These are phyloP conservation scores for Danaus melanippus DNA, from an alignment of 1,140 invertebrate species.

Conservation along the genomic window DNA sequence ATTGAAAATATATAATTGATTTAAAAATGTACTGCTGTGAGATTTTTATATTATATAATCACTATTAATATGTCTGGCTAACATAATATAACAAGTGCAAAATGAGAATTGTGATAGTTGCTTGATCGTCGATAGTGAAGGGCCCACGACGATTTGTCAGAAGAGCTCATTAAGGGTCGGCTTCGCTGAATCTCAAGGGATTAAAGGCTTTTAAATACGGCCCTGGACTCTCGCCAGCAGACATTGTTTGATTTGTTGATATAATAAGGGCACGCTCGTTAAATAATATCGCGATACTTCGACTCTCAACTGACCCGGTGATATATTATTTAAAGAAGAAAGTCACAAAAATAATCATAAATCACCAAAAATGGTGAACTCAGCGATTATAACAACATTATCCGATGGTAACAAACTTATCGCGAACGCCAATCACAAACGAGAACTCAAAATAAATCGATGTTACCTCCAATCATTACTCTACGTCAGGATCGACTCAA, in stretches of 20 bases:
- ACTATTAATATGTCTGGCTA: slow-evolving; percentile 7
- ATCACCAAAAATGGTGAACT: slow-evolving; percentile 14
- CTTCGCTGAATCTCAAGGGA: slow-evolving; percentile 49
- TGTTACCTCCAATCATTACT: slow-evolving; percentile 72
- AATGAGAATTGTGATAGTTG: slow-evolving; percentile 43
- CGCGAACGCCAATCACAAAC: slow-evolving; percentile 68
- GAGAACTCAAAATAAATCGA: slow-evolving; percentile 71
- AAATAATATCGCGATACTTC: too few species aligned
- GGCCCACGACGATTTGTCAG: slow-evolving; percentile 49
- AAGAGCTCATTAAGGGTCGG: slow-evolving; percentile 55
- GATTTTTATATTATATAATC: not conserved
- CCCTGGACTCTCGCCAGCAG: slow-evolving; percentile 23
- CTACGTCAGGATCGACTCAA: slow-evolving; percentile 69
- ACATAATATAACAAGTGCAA: slow-evolving; percentile 1
- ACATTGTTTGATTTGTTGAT: too few species aligned
- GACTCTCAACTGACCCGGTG: too few species aligned
- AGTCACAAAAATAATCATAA: slow-evolving; percentile 18
- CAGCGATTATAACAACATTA: slow-evolving; percentile 64
- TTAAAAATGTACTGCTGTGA: not conserved
- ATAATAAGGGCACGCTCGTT: too few species aligned
- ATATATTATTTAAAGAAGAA: too few species aligned
- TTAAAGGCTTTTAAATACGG: slow-evolving; percentile 44
- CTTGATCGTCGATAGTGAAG: slow-evolving; percentile 56
- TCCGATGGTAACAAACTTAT: slow-evolving; percentile 67
- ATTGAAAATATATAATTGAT: not conserved